Evolutionary conservation across 2,888 invertebrate species (phyloP).

Genomic region (Xanthorhoe spadicearia): DNA sequence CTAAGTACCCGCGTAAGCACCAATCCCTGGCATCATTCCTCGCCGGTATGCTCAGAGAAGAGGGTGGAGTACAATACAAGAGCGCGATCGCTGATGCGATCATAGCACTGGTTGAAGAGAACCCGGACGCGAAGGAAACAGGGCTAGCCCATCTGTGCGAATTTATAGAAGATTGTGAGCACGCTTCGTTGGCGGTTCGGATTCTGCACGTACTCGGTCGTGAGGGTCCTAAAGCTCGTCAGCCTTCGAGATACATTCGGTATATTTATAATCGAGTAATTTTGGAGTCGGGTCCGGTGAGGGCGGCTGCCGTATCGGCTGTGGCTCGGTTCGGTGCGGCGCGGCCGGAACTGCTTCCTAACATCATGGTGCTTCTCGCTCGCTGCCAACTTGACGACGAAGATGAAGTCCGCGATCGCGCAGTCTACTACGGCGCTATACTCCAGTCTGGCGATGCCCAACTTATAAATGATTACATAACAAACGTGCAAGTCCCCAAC

Average conservation of each 20-base stretch:
- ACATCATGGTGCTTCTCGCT: conserved; percentile 91
- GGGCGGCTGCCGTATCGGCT: conserved; percentile 98
- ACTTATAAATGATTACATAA: conserved; percentile 91
- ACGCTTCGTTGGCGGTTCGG: conserved; percentile 97
- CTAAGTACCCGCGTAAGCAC: conserved; percentile 99
- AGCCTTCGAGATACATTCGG: conserved; percentile 94
- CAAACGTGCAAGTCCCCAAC: conserved; percentile 91
- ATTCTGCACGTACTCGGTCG: conserved; percentile 98
- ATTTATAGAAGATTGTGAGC: conserved; percentile 99
- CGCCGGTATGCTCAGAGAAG: conserved; percentile 98
- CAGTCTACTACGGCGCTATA: conserved; percentile 97
- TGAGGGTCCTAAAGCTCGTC: conserved; percentile 98
- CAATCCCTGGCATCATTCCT: conserved; percentile 97
- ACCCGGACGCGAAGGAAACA: conserved; percentile 98
- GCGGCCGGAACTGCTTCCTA: conserved; percentile 87
- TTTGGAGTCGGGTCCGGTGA: conserved; percentile 96
- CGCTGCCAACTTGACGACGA: conserved; percentile 98
- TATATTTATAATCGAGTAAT: conserved; percentile 97
- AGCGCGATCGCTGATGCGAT: conserved; percentile 99
- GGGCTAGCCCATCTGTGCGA: conserved; percentile 98
- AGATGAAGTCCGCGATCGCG: conserved; percentile 99
- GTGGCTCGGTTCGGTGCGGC: conserved; percentile 99
- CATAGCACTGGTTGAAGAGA: conserved; percentile 98
- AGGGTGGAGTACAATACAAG: conserved; percentile 99
- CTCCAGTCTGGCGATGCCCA: conserved; percentile 88